Evolutionary conservation across 1,140 invertebrate species (phyloP).

Genomic region (Eciton burchellii): DNA sequence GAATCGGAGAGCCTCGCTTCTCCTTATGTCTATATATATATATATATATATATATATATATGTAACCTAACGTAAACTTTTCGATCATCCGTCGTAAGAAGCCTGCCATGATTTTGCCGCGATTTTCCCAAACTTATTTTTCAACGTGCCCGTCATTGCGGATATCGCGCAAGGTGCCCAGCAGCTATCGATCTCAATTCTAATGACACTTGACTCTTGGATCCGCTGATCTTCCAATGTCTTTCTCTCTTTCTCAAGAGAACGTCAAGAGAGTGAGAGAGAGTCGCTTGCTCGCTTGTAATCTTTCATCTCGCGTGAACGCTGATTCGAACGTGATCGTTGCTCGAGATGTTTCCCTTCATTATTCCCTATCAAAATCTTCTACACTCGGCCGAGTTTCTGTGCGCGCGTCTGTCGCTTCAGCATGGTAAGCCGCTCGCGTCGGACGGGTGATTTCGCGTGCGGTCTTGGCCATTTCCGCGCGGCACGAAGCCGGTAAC

Average conservation of each 20-base stretch:
- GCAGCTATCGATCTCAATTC: not conserved
- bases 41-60: too few relatives aligned
- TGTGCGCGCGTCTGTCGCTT: constrained; percentile 50
- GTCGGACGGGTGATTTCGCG: constrained; percentile 63
- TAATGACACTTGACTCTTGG: not conserved
- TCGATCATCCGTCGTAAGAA: not conserved
- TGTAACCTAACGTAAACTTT: constrained; percentile 4
- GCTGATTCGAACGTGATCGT: not conserved
- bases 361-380: constrained; percentile 15
- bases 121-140: not conserved
- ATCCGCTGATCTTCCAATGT: not conserved
- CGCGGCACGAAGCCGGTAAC: constrained; percentile 33
- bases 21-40: too few relatives aligned
- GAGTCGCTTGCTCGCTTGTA: not conserved
- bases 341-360: not conserved
- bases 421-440: constrained; percentile 54
- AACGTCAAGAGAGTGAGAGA: not conserved
- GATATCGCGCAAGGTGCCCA: not conserved
- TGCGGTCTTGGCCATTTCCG: constrained; percentile 50
- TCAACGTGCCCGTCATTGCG: not conserved
- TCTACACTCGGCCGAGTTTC: not conserved
- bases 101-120: not conserved
- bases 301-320: not conserved
- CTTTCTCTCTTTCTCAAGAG: not conserved
- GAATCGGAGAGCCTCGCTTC: constrained; percentile 14